Percentiles rank a stretch among this genome's conserved stretches.
Conservation (phyloP, 2,888 invertebrate species). For the Atethmia centrago region DNA sequence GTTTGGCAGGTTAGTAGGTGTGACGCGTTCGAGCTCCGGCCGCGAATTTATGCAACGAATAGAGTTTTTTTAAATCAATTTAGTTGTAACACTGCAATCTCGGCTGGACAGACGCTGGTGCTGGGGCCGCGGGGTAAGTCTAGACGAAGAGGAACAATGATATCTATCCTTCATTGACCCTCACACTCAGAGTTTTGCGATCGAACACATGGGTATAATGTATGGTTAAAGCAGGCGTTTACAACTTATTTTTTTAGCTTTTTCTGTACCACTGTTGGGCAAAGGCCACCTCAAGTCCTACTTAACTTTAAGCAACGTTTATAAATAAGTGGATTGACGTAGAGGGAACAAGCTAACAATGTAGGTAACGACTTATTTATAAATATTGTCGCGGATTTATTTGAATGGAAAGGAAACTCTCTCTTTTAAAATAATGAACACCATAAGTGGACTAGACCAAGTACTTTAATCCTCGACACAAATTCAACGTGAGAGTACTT, state of each 20-base stretch:
- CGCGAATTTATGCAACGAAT: slow-evolving; percentile 3
- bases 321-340: too few species aligned
- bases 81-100: slow-evolving; percentile 62
- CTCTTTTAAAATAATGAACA: background rate
- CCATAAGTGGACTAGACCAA: background rate
- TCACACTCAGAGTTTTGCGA: slow-evolving; percentile 2
- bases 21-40: background rate
- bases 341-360: background rate
- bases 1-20: background rate
- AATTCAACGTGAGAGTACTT: too few species aligned
- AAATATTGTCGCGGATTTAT: background rate
- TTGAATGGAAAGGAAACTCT: background rate
- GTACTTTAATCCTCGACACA: background rate
- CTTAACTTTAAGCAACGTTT: too few species aligned
- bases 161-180: slow-evolving; percentile 19
- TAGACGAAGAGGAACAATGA: slow-evolving; percentile 29
- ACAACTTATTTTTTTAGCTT: background rate
- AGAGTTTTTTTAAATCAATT: slow-evolving; percentile 59
- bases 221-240: background rate
- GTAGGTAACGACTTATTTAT: background rate
- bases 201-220: background rate
- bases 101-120: slow-evolving; percentile 19
- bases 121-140: background rate
- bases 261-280: background rate
- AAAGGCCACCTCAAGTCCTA: too few species aligned